phyloP scores from a whole-genome alignment of 1,140 invertebrate species.

The Caenorhabditis remanei region DNA sequence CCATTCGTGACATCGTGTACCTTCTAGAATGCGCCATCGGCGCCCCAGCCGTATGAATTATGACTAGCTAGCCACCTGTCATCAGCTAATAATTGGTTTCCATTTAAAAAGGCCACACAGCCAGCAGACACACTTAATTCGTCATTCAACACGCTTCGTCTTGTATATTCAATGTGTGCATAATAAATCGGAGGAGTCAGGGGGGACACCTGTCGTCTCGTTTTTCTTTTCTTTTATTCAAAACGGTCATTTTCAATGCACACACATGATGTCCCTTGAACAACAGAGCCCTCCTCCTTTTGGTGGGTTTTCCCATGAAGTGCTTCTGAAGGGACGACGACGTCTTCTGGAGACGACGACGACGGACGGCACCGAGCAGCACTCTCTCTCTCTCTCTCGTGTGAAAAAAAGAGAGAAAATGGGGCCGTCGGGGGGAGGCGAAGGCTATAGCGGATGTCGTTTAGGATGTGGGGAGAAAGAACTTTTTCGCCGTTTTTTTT shows the following conservation, averaged over 20 bases:
- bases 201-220: background rate
- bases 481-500: too few relatives aligned
- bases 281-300: background rate
- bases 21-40: too few relatives aligned
- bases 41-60: too few relatives aligned
- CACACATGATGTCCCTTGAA: background rate
- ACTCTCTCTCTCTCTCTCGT: background rate
- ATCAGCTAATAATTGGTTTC: too few relatives aligned
- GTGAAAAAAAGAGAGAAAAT: too few relatives aligned
- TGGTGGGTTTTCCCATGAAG: background rate
- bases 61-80: too few relatives aligned
- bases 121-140: too few relatives aligned
- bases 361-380: background rate
- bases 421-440: background rate
- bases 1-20: too few relatives aligned
- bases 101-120: too few relatives aligned
- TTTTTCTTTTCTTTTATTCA: too few relatives aligned
- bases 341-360: too few relatives aligned
- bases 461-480: background rate
- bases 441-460: background rate
- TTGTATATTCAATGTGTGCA: background rate
- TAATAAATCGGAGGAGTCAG: background rate
- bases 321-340: background rate
- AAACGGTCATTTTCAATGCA: constrained; percentile 1
- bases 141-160: background rate